Base-by-base conservation (phyloP, 2,113 vertebrate species). In the Otocyon megalotis region DNA sequence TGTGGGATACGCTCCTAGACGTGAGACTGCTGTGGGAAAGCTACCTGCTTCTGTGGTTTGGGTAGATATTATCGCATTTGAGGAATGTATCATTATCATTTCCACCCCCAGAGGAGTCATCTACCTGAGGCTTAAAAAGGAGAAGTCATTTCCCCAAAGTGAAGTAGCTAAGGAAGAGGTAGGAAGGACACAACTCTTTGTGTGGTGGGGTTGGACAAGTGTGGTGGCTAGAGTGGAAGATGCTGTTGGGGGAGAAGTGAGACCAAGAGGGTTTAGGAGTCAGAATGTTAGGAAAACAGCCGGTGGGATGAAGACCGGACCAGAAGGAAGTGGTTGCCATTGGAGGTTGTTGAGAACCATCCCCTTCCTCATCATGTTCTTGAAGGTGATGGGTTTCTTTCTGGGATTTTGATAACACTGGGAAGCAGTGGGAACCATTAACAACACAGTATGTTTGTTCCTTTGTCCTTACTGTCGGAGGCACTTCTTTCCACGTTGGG, bases 381-480 rank as follows among this genome's bases (percentile, higher is more conserved):
- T 15, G 26, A 28, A 62, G 60, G 43, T 12, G 26, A 12, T 3
- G 3, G 76, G 26, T 48, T 28, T 14, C 32, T 20, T 10, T 30
- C 4, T 8, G 30, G 54, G 28, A 20, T 62, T 82, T 24, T n/a
- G 76, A 11, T 19, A 1, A 63, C 30, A 10, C 2, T 5, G n/a
- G 20, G 13, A 11, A 12, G n/a, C 5, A 3, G 30, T 8, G 30
- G 32, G 43, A 50, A 8, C 56, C 6, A 3, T 9, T 14, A 13
- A 13, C 6, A 28, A 53, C 56, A 17, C 12, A 17, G 0, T 8
- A 12, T 0, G 20, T 3, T 26, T 26, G 4, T 37, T 76, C 63
- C 86, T 43, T 43, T 62, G 16, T n/a, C 35, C 35, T 53, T 12
- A 7, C 63, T 20, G 17, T 2, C 5, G 63, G 48, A 12, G 58